Conservation (phyloP, 2,797 vertebrate genomes). For the Aselliscus stoliczkanus region DNA sequence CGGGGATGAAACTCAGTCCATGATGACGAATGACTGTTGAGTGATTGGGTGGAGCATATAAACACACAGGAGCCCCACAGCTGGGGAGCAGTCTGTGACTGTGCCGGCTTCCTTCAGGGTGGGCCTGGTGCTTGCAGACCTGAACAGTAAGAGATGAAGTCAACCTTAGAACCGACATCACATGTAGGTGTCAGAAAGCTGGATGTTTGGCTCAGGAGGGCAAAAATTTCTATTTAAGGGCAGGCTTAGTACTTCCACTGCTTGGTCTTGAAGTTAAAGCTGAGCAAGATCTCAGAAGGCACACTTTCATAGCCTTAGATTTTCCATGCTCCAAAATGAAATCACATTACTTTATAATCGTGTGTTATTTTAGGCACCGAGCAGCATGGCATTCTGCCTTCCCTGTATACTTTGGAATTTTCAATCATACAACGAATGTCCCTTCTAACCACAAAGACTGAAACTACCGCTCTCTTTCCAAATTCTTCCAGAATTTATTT, state of each 20-base stretch:
- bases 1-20: not conserved
- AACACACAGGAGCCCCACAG: not conserved
- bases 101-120: not conserved
- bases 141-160: not conserved
- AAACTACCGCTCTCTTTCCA: conserved; percentile 24
- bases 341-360: not conserved
- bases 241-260: not conserved
- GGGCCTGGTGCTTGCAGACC: not conserved
- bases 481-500: not conserved
- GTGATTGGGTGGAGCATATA: too few species aligned
- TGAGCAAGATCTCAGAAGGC: not conserved
- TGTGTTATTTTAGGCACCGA: conserved; percentile 33
- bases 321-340: not conserved
- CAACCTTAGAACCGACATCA: not conserved
- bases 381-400: not conserved
- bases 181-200: not conserved
- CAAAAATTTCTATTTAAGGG: not conserved
- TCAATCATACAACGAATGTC: not conserved
- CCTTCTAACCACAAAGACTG: not conserved
- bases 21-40: not conserved
- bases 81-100: too few species aligned
- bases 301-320: not conserved
- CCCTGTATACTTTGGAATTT: not conserved
- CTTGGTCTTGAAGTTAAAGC: not conserved
- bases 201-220: not conserved